phyloP scores from a whole-genome alignment of 2,888 invertebrate species.

The Agonum fuliginosum region DNA sequence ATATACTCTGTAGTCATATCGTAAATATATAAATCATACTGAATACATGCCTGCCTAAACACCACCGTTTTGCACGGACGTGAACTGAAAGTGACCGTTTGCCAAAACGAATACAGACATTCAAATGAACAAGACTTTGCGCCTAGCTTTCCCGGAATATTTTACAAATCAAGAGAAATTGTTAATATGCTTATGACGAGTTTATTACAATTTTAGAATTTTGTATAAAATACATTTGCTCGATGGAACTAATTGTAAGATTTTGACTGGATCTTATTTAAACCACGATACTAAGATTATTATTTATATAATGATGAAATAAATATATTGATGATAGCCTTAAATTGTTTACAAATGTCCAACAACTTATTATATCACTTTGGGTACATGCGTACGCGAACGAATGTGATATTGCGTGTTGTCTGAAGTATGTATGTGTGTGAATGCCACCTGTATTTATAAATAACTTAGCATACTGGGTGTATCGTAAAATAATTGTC shows the following conservation, averaged over 20 bases:
- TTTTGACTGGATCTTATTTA: slow-evolving; percentile 56
- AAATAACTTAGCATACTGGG: slow-evolving; percentile 23
- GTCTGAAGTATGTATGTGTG: not conserved
- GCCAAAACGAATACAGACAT: slow-evolving; percentile 38
- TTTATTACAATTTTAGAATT: slow-evolving; percentile 49
- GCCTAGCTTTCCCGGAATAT: slow-evolving; percentile 45
- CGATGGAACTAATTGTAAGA: slow-evolving; percentile 49
- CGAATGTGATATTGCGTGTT: slow-evolving; percentile 1
- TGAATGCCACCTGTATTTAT: slow-evolving; percentile 21
- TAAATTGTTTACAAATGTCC: slow-evolving; percentile 60
- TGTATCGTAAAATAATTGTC: slow-evolving; percentile 26
- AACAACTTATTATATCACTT: slow-evolving; percentile 44
- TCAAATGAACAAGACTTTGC: slow-evolving; percentile 38
- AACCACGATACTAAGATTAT: slow-evolving; percentile 47
- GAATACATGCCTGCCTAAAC: slow-evolving; percentile 60
- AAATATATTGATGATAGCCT: slow-evolving; percentile 58
- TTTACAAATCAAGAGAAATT: slow-evolving; percentile 53
- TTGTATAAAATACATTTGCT: slow-evolving; percentile 47
- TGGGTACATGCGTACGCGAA: not conserved
- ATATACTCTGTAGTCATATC: slow-evolving; percentile 64
- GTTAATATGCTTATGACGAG: slow-evolving; percentile 31
- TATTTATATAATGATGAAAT: slow-evolving; percentile 58
- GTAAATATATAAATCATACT: slow-evolving; percentile 59
- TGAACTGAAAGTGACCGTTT: slow-evolving; percentile 46
- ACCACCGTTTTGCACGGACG: slow-evolving; percentile 55